Conservation (phyloP, 2,888 invertebrate species). For the Orthosia cruda region DNA sequence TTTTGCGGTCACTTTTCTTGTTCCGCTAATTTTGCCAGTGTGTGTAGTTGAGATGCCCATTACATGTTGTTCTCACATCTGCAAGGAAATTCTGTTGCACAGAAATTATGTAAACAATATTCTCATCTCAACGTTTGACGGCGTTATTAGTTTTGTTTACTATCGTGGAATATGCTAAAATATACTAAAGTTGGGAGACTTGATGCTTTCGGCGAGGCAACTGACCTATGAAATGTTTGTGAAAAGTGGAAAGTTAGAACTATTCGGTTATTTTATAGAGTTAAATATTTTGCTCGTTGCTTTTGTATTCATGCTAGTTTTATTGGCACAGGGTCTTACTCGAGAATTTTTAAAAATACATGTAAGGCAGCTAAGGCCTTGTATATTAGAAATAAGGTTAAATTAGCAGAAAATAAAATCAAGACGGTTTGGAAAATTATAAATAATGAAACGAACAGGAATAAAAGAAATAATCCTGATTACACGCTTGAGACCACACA, state of each 20-base stretch:
- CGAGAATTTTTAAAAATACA: too few relatives aligned
- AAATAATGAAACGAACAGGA: too few relatives aligned
- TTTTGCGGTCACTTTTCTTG: too few relatives aligned
- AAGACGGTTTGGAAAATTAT: too few relatives aligned
- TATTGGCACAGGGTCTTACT: slow-evolving; percentile 27
- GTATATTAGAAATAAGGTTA: too few relatives aligned
- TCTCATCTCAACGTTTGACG: slow-evolving; percentile 56
- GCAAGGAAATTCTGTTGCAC: slow-evolving; percentile 47
- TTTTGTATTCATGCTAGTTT: slow-evolving; percentile 45
- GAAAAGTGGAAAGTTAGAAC: slow-evolving; percentile 49
- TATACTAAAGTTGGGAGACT: slow-evolving; percentile 56
- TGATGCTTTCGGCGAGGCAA: slow-evolving; percentile 47
- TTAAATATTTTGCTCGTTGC: slow-evolving; percentile 37
- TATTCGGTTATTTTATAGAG: slow-evolving; percentile 35
- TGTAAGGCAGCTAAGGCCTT: too few relatives aligned
- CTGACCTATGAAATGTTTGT: slow-evolving; percentile 51
- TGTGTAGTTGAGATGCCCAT: neutral
- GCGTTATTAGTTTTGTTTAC: slow-evolving; percentile 65
- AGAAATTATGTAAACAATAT: slow-evolving; percentile 65
- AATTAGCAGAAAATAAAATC: too few relatives aligned
- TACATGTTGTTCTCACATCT: slow-evolving; percentile 37
- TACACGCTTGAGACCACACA: too few relatives aligned
- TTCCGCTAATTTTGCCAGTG: too few relatives aligned
- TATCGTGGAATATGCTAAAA: slow-evolving; percentile 55
- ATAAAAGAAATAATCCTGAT: too few relatives aligned